phyloP scores from a whole-genome alignment of 1,140 invertebrate species.

The Pogonus chalceus region DNA sequence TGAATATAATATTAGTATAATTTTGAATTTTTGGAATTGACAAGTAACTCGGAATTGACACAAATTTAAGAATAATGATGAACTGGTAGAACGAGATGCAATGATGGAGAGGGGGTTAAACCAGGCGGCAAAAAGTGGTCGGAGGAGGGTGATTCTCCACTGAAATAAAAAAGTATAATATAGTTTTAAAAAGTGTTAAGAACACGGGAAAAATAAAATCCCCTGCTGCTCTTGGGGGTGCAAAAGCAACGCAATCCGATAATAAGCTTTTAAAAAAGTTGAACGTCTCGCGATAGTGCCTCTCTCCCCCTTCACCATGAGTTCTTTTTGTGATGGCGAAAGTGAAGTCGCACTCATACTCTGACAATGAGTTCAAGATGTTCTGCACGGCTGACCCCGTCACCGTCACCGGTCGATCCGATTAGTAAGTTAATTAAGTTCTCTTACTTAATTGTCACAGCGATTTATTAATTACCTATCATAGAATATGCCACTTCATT shows the following conservation, averaged over 20 bases:
- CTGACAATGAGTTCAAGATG: slow-evolving; percentile 4
- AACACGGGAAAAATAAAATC: slow-evolving; percentile 25
- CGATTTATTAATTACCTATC: slow-evolving; percentile 36
- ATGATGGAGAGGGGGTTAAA: background rate
- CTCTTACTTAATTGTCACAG: slow-evolving; percentile 32
- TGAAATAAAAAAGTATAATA: slow-evolving; percentile 25
- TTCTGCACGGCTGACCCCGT: slow-evolving; percentile 6
- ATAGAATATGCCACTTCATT: slow-evolving; percentile 20
- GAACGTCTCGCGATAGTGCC: slow-evolving; percentile 28
- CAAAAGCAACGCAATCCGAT: slow-evolving; percentile 24
- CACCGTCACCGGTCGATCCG: slow-evolving; percentile 21
- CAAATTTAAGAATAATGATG: slow-evolving; percentile 1
- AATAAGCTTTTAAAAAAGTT: slow-evolving; percentile 37
- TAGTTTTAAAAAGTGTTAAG: slow-evolving; percentile 34
- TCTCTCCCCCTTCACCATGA: slow-evolving; percentile 1
- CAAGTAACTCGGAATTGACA: background rate
- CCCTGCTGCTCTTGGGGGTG: background rate
- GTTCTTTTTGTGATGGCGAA: slow-evolving; percentile 6
- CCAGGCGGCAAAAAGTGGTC: background rate
- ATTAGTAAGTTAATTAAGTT: slow-evolving; percentile 37
- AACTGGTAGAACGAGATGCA: background rate
- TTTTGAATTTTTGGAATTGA: background rate
- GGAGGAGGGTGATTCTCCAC: background rate
- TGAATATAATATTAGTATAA: no score
- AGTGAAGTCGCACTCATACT: slow-evolving; percentile 9